Conservation (phyloP, 2,797 vertebrate species). For the Pterois miles region DNA sequence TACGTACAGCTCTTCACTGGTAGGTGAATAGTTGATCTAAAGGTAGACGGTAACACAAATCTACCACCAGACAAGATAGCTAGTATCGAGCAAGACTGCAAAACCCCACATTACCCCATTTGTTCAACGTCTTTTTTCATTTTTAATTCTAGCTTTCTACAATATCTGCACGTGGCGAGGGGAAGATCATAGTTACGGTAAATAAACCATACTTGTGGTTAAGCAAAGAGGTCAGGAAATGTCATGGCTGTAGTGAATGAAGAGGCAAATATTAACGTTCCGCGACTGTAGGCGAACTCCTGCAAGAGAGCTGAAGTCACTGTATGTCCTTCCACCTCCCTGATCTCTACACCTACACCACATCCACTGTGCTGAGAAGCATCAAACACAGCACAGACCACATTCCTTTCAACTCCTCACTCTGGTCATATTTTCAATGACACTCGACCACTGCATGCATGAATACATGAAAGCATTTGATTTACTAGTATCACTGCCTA, state of each 20-base stretch:
- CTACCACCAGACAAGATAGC: neutral
- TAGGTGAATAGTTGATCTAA: neutral
- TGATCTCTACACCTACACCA: neutral
- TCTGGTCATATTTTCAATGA: neutral
- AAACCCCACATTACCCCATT: neutral
- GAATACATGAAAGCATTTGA: neutral
- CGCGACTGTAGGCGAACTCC: neutral
- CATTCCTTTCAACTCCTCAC: neutral
- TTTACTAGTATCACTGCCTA: neutral
- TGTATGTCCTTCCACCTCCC: neutral
- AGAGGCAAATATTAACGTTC: neutral
- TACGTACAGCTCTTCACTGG: neutral
- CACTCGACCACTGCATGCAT: neutral
- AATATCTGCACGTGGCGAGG: neutral
- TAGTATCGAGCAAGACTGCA: neutral
- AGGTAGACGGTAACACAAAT: neutral
- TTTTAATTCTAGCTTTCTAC: neutral
- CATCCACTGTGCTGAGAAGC: neutral
- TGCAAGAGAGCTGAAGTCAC: neutral
- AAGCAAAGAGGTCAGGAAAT: neutral
- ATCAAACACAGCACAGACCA: neutral
- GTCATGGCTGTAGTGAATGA: neutral
- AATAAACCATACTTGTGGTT: neutral
- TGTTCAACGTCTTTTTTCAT: neutral
- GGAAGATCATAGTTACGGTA: neutral